Evolutionary conservation across 1,140 invertebrate genomes (phyloP), one percentile per base, ranked within the genome.

Genomic region (Lepidurus packardi): DNA sequence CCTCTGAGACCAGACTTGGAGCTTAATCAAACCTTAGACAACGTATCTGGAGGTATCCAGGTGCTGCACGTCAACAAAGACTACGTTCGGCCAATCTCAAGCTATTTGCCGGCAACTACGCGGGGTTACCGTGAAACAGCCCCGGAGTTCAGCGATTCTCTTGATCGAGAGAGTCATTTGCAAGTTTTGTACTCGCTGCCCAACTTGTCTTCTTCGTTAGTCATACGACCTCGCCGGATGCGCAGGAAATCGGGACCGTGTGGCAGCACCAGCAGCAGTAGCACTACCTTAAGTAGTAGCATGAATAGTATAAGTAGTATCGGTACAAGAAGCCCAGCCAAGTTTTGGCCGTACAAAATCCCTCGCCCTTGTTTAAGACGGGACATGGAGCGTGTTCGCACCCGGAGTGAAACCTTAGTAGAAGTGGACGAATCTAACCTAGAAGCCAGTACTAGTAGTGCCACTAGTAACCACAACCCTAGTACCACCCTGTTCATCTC

Each of bases 211-310:
- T 65, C 73, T 24, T 45, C 73, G 7, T 42, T 73, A 5, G 43
- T 74, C 21, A 74, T 73, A 1, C 43, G 65, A 41, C 34, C 44
- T n/a, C 73, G 78, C 9, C 34, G 78, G 53, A 73, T 75, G 78
- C 73, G 78, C 21, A 78, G 74, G 78, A 73, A 75, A 25, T 78
- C 78, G 16, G 78, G 78, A 1, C 78, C 78, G n/a, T 73, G 75
- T 44, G 24, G 76, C 34, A 10, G 76, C 7, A 77, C 4, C 21
- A 78, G 78, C 21, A 4, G 77, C 6, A 42, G 24, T 34, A 74
- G 43, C 45, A 9, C 9, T 16, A 4, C 34, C 34, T 34, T 34
- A 34, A 65, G 53, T 16, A 65, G 13, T 65, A 11, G 53, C 13
- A 13, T n/a, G 9, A 21, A 65, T 13, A 21, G 53, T 21, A 34